Conservation (phyloP, 2,113 vertebrate genomes). For the Cyprinodon brontotheroides region DNA sequence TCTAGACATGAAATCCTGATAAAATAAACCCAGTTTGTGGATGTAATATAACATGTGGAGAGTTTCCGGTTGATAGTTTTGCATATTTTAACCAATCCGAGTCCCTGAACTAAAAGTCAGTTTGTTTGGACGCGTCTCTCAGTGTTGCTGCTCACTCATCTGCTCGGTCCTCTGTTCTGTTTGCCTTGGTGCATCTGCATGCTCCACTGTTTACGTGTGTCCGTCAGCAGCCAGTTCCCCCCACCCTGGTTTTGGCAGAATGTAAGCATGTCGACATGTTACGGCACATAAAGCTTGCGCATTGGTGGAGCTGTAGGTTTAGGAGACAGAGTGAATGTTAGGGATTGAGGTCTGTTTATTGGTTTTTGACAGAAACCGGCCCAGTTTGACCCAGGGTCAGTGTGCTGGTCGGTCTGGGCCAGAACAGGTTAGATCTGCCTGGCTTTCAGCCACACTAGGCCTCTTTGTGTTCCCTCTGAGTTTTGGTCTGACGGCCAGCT, state of each 20-base stretch:
- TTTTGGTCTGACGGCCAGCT: constrained; percentile 31
- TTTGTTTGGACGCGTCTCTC: constrained; percentile 75
- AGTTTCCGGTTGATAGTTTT: no score
- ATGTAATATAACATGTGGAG: no score
- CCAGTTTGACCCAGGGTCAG: constrained; percentile 64
- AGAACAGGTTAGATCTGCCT: constrained; percentile 39
- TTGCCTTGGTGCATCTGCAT: constrained; percentile 66
- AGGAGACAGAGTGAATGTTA: constrained; percentile 41
- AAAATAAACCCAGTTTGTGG: neutral
- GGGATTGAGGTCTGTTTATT: constrained; percentile 66
- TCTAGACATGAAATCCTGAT: neutral
- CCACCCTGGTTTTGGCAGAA: constrained; percentile 38
- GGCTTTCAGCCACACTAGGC: constrained; percentile 51
- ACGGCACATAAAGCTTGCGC: constrained; percentile 17
- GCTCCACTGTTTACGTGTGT: constrained; percentile 66
- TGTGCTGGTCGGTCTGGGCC: constrained; percentile 47
- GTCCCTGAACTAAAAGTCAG: constrained; percentile 18
- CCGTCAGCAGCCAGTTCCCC: constrained; percentile 59
- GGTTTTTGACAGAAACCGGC: constrained; percentile 52
- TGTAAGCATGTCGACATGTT: constrained; percentile 39
- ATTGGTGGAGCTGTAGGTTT: constrained; percentile 50
- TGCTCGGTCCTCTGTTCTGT: constrained; percentile 36
- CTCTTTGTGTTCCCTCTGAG: constrained; percentile 55
- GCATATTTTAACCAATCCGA: constrained; percentile 24
- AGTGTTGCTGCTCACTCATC: constrained; percentile 40